phyloP scores from a whole-genome alignment of 2,797 vertebrate genomes.

The Cuculus canorus region DNA sequence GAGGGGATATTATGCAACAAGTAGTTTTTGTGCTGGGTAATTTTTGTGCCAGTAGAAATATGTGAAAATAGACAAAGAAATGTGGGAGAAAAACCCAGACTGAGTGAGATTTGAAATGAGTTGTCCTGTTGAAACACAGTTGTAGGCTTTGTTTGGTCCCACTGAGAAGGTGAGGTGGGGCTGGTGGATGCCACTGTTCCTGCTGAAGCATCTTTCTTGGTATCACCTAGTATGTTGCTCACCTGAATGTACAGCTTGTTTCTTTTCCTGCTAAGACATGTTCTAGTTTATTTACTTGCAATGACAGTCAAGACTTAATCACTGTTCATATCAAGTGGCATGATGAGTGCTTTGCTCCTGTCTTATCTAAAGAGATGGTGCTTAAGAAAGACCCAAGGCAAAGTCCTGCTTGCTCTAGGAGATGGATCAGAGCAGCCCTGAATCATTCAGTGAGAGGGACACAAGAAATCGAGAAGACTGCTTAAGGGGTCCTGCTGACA shows the following conservation, averaged over 20 bases:
- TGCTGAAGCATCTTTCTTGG: neutral
- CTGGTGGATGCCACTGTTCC: neutral
- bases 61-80: accelerated
- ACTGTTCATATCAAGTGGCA: neutral
- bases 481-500: neutral
- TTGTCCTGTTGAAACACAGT: neutral
- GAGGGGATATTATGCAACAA: accelerated
- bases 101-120: neutral
- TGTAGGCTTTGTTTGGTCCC: neutral
- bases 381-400: neutral
- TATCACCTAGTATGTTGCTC: neutral
- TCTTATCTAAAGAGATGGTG: neutral
- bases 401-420: neutral
- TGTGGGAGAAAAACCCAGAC: neutral
- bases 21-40: neutral
- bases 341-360: neutral
- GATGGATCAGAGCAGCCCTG: neutral
- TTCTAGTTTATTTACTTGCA: neutral
- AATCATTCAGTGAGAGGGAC: neutral
- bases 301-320: neutral
- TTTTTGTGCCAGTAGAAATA: neutral
- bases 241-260: neutral
- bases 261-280: neutral
- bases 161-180: too few relatives aligned
- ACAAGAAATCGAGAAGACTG: neutral